Evolutionary conservation across 2,797 vertebrate species (phyloP), one percentile per base, ranked within the genome.

Genomic region (Spheniscus humboldti): DNA sequence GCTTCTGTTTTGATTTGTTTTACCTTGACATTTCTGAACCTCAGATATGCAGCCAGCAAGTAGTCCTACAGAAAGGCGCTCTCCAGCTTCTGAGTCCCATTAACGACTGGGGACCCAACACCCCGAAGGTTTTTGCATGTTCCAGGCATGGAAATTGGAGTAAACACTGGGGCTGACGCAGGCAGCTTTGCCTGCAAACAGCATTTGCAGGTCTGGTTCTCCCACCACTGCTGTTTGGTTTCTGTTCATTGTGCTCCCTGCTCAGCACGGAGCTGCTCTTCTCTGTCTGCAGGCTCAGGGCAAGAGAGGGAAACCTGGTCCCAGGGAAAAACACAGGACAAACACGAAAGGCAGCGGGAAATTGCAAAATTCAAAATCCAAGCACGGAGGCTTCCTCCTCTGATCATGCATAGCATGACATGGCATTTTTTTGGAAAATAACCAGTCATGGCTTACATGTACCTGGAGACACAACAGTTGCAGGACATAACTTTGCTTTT

Each of bases 91-190:
- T 43, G 22, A 66, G 33, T 62, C 23, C 18, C 0, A 0, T 33
- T 25, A 56, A 37, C 3, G 12, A 33, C 59, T 0, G 0, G 15
- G 12, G 18, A 23, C 23, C 12, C 31, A 57, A 7, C 0, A 1
- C 11, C 17, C 41, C 63, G 50, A 25, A 45, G 22, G 23, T 37
- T 83, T 87, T 64, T 11, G 9, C 17, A 5, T 19, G 41, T 35
- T 94, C 37, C 30, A 22, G 83, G 17, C 14, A 28, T 25, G 31
- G 81, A 63, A 81, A 80, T 3, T 2, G 9, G 20, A 84, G 31
- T 33, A 69, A 64, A 60, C 7, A 1, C 7, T 6, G 10, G 10
- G 23, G 20, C 86, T 39, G 75, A 35, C 67, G 19, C n/a, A 45
- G 9, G 27, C 12, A 13, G 45, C 14, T 78, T 14, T 17, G 10